Percentiles rank a stretch among this genome's conserved stretches.
phyloP scores from a whole-genome alignment of 2,797 vertebrate species.

The Lepilemur septentrionalis region DNA sequence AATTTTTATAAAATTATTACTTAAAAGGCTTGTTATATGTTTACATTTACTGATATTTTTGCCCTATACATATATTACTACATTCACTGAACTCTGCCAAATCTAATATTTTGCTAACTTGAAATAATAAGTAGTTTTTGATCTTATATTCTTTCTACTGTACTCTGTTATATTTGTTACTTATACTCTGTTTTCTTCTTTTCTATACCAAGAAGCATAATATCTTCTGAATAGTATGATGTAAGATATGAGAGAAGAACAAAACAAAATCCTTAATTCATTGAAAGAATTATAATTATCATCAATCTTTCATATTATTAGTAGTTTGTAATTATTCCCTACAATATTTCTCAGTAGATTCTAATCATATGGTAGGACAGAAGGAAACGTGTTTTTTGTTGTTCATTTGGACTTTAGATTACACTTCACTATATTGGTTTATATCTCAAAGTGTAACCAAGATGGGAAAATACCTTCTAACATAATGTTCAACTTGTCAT shows the following conservation, averaged over 20 bases:
- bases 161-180: slow-evolving; percentile 13
- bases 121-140: slow-evolving; percentile 51
- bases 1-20: slow-evolving; percentile 31
- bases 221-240: slow-evolving; percentile 47
- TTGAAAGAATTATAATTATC: slow-evolving; percentile 48
- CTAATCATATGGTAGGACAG: slow-evolving; percentile 46
- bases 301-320: slow-evolving; percentile 49
- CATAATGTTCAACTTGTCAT: slow-evolving; percentile 62
- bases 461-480: slow-evolving; percentile 71
- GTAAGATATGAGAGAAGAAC: slow-evolving; percentile 48
- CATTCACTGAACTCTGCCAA: not conserved
- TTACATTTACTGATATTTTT: slow-evolving; percentile 29
- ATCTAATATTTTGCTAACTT: slow-evolving; percentile 12
- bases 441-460: slow-evolving; percentile 68
- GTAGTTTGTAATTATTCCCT: slow-evolving; percentile 41
- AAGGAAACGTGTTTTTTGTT: slow-evolving; percentile 67
- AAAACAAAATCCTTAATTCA: slow-evolving; percentile 51
- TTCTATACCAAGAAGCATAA: slow-evolving; percentile 65
- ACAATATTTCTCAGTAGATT: slow-evolving; percentile 61
- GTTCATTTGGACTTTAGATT: slow-evolving; percentile 70
- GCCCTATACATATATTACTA: not conserved
- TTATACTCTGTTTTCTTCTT: slow-evolving; percentile 26
- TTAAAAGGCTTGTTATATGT: not conserved
- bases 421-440: slow-evolving; percentile 61
- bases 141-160: slow-evolving; percentile 48